Conservation (phyloP, 1,140 invertebrate species). For the Euura lappo region DNA sequence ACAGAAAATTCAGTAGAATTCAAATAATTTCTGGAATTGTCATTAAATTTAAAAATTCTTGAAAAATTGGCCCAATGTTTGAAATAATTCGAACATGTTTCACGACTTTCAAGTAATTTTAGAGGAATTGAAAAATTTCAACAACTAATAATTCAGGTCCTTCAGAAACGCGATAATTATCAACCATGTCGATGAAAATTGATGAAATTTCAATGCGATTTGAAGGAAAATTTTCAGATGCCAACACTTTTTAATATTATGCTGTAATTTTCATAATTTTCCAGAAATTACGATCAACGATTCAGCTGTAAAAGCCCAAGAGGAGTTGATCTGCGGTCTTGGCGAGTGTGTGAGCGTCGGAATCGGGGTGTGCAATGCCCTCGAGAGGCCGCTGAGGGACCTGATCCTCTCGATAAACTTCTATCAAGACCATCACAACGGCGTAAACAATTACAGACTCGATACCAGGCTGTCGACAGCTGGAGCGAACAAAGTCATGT, state of each 20-base stretch:
- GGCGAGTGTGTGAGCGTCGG: slow-evolving; percentile 78
- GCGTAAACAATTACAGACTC: slow-evolving; percentile 80
- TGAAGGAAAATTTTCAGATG: neutral
- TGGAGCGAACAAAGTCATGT: slow-evolving; percentile 74
- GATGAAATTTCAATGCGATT: too few relatives aligned
- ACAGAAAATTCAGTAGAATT: too few relatives aligned
- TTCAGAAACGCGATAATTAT: too few relatives aligned
- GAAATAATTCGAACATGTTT: too few relatives aligned
- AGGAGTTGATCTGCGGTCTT: slow-evolving; percentile 73
- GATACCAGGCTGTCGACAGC: slow-evolving; percentile 83
- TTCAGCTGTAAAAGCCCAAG: slow-evolving; percentile 72
- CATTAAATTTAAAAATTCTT: too few relatives aligned
- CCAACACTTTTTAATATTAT: slow-evolving; percentile 20
- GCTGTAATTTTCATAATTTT: slow-evolving; percentile 31
- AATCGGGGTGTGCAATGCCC: slow-evolving; percentile 76
- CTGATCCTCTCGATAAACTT: slow-evolving; percentile 79
- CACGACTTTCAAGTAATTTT: too few relatives aligned
- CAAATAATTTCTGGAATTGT: too few relatives aligned
- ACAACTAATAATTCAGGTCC: too few relatives aligned
- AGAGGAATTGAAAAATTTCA: too few relatives aligned
- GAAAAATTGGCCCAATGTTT: too few relatives aligned
- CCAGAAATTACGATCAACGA: slow-evolving; percentile 77
- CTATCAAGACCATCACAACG: slow-evolving; percentile 92
- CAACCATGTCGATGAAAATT: too few relatives aligned
- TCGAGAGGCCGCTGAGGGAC: slow-evolving; percentile 71